A percentile compares a stretch with the other conserved stretches of the same genome.
Evolutionary conservation across 2,113 vertebrate genomes (phyloP).

Genomic region (Pelecanus crispus): DNA sequence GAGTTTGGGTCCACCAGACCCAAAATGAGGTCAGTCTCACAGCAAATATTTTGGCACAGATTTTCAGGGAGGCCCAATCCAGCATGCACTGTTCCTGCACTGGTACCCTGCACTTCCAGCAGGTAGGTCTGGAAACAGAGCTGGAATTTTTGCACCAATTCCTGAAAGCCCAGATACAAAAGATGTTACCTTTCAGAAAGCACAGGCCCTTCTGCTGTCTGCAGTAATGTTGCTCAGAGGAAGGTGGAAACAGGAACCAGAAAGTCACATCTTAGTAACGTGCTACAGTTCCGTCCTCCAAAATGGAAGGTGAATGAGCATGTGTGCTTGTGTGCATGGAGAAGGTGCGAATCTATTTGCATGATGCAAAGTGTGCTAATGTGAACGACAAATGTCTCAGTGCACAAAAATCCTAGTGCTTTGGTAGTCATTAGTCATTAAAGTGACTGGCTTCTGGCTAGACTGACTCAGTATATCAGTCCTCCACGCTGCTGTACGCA

Average conservation of each 20-base stretch:
- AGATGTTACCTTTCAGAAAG: background rate
- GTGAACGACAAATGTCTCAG: background rate
- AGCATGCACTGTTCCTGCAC: fast-evolving
- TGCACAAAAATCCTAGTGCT: background rate
- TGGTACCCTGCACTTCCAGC: fast-evolving
- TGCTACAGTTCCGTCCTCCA: background rate
- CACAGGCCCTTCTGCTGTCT: background rate
- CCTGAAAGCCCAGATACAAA: background rate
- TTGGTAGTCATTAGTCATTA: background rate
- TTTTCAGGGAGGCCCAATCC: background rate
- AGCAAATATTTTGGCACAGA: background rate
- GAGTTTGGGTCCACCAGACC: background rate
- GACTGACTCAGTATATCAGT: background rate
- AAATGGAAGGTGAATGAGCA: background rate
- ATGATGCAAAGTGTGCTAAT: background rate
- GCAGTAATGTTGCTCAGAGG: background rate
- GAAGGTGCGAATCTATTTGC: background rate
- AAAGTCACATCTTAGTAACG: background rate
- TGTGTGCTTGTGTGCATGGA: background rate
- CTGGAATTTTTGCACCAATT: background rate
- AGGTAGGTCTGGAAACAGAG: background rate
- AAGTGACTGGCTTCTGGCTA: background rate
- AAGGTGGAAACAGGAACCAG: background rate
- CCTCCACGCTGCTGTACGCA: background rate
- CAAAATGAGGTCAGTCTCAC: background rate